phyloP scores from a whole-genome alignment of 1,140 invertebrate genomes.

The Linepithema humile region DNA sequence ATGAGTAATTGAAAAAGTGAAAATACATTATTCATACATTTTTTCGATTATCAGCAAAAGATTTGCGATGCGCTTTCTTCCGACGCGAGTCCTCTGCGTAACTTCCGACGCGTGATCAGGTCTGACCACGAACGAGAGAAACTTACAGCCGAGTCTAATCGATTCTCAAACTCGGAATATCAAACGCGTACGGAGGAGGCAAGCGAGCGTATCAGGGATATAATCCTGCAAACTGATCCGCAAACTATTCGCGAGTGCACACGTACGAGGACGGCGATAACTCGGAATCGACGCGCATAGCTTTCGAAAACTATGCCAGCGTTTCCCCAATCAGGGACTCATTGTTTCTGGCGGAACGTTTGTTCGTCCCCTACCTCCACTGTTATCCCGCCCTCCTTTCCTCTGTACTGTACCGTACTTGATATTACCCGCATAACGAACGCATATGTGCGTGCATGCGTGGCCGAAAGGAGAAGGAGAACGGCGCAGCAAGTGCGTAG shows the following conservation, averaged over 20 bases:
- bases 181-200: constrained; percentile 6
- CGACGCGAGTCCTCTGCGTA: neutral
- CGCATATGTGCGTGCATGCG: constrained; percentile 26
- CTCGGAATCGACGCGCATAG: constrained; percentile 36
- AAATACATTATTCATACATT: neutral
- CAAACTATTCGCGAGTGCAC: constrained; percentile 58
- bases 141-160: constrained; percentile 31
- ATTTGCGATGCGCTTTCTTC: neutral
- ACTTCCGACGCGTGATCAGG: neutral
- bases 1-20: too few species aligned
- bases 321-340: constrained; percentile 67
- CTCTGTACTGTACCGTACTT: neutral
- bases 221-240: constrained; percentile 28
- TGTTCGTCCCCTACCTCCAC: constrained; percentile 4
- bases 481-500: constrained; percentile 14
- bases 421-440: constrained; percentile 55
- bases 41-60: neutral
- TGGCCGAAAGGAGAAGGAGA: neutral
- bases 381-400: neutral
- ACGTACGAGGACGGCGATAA: constrained; percentile 26
- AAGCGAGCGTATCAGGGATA: constrained; percentile 28
- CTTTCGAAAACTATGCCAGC: constrained; percentile 61
- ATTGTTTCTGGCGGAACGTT: constrained; percentile 61
- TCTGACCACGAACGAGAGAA: neutral
- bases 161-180: constrained; percentile 45